Conservation (phyloP, 2,113 vertebrate genomes). For the Gopherus flavomarginatus region DNA sequence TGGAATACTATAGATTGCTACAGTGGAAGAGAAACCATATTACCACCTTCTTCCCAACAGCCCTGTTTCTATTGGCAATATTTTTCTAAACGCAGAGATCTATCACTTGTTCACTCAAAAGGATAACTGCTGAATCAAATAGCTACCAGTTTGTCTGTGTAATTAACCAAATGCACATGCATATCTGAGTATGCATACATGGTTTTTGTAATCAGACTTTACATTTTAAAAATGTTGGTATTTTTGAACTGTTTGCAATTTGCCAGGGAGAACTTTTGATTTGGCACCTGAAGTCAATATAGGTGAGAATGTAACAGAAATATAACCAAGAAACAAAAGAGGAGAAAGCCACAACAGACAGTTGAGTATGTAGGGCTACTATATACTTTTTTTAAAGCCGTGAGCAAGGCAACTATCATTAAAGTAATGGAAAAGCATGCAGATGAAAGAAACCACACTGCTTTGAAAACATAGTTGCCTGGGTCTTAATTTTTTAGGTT, state of each 20-base stretch:
- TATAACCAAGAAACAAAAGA: not conserved
- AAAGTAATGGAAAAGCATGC: not conserved
- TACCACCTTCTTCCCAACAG: not conserved
- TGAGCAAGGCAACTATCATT: not conserved
- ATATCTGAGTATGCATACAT: rapidly evolving
- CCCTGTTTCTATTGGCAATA: not conserved
- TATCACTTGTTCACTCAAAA: not conserved
- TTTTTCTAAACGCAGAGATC: not conserved
- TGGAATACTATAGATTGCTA: not conserved
- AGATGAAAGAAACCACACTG: rapidly evolving
- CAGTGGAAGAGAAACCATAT: not conserved
- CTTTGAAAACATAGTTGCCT: not conserved
- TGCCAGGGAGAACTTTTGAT: not conserved
- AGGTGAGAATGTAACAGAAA: not conserved
- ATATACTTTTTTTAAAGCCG: not conserved
- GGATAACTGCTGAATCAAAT: not conserved
- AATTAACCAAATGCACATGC: not conserved
- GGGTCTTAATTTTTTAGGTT: not conserved
- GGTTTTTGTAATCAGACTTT: not conserved
- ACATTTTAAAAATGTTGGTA: not conserved
- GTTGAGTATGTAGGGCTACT: not conserved
- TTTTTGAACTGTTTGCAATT: not conserved
- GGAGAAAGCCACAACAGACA: not conserved
- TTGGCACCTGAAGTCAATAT: not conserved
- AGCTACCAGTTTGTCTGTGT: not conserved